These are phyloP conservation scores for Leucoma salicis DNA, from an alignment of 2,888 invertebrate genomes.

Conservation along the genomic window DNA sequence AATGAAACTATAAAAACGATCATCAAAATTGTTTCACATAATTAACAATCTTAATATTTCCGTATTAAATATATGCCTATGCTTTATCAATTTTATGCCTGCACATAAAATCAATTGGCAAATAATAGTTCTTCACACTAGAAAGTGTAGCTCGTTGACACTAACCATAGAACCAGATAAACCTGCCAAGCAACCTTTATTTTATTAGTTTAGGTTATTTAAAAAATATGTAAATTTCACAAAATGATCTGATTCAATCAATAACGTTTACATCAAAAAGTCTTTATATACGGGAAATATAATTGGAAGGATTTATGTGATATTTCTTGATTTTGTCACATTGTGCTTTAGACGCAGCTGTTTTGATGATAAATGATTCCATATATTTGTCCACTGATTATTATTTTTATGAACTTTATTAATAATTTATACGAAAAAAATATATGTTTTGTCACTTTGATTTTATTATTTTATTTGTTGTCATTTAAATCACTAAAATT, in stretches of 20 bases:
- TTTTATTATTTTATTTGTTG: too few species aligned
- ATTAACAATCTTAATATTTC: not conserved
- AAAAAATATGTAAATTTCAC: constrained; percentile 18
- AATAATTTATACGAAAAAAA: too few species aligned
- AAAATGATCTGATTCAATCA: constrained; percentile 8
- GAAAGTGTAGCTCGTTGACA: constrained; percentile 31
- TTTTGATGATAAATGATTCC: too few species aligned
- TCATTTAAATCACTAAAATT: too few species aligned
- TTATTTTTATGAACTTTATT: too few species aligned
- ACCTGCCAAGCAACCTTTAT: constrained; percentile 21
- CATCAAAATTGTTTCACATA: not conserved
- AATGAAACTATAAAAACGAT: not conserved
- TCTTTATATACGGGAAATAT: not conserved
- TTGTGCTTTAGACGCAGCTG: not conserved
- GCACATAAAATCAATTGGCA: not conserved
- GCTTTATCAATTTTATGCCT: too few species aligned
- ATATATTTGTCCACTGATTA: too few species aligned
- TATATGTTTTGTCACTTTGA: too few species aligned
- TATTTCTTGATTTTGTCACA: not conserved
- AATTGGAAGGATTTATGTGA: not conserved
- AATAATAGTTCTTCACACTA: constrained; percentile 6
- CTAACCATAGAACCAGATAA: constrained; percentile 14
- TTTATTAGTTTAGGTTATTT: constrained; percentile 14
- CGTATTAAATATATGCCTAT: not conserved
- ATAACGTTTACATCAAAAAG: not conserved